Evolutionary conservation across 2,113 vertebrate genomes (phyloP).

Genomic region (Xiphorhynchus elegans): DNA sequence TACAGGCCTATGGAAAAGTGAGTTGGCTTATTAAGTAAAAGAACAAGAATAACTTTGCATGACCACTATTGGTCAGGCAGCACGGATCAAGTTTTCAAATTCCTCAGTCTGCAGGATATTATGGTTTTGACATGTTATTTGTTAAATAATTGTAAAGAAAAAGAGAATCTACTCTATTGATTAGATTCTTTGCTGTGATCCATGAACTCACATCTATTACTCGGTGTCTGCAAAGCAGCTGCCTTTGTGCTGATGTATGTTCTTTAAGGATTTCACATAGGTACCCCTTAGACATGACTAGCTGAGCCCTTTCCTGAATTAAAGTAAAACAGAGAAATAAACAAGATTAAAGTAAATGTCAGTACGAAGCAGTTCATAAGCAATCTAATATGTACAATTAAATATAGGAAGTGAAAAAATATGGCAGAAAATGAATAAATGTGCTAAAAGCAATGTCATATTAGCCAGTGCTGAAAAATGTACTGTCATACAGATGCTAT

Average conservation of each 20-base stretch:
- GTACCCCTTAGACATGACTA: background rate
- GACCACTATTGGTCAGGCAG: background rate
- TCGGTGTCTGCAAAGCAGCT: background rate
- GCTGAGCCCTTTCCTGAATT: slow-evolving; percentile 26
- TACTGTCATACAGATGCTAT: slow-evolving; percentile 32
- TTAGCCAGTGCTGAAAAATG: slow-evolving; percentile 30
- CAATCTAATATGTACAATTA: slow-evolving; percentile 41
- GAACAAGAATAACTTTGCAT: background rate
- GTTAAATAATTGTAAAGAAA: background rate
- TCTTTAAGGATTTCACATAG: background rate
- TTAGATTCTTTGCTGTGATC: slow-evolving; percentile 24
- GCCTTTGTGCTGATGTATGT: background rate
- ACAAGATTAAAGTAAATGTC: slow-evolving; percentile 57
- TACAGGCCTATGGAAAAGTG: background rate
- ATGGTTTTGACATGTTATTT: background rate
- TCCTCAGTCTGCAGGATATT: background rate
- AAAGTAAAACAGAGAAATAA: slow-evolving; percentile 50
- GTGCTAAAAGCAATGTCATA: slow-evolving; percentile 28
- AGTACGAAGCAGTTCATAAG: slow-evolving; percentile 48
- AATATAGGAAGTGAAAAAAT: slow-evolving; percentile 39
- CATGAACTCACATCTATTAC: background rate
- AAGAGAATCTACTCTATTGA: background rate
- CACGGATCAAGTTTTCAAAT: background rate
- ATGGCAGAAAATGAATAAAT: slow-evolving; percentile 60
- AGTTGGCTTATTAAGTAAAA: background rate